Evolutionary conservation across 1,140 invertebrate species (phyloP), one percentile per base, ranked within the genome.

Genomic region (Drosophila tsacasi): DNA sequence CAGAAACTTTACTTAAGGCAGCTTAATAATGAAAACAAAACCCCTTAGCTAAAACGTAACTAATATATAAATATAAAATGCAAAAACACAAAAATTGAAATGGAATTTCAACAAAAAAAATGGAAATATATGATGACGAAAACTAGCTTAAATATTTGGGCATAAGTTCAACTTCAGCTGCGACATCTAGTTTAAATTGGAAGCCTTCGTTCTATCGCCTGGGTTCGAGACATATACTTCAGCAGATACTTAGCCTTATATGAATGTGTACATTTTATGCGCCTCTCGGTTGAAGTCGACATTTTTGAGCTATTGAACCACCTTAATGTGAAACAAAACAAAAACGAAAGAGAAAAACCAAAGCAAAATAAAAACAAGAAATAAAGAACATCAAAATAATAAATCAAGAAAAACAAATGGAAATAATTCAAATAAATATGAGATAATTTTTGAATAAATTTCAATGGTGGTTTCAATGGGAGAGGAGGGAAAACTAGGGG

Each of bases 251-350:
- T 84, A 89, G 84, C 77, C 84, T 84, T 87, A 86, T 81, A 81
- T 49, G 44, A 59, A 76, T 81, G 59, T 76, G 72, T 87, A 78
- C 71, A 87, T 54, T 82, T 79, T 83, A 66, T 78, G 82, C 82
- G 76, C 84, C 59, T 76, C 69, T 87, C 64, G 69, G 78, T 87
- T 84, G 79, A 87, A 71, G 78, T 71, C 78, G 79, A 59, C 79
- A 81, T 72, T 87, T 83, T 87, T 84, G 84, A 87, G 84, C 84
- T 87, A 87, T 76, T 76, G 85, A 87, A 90, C 84, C 84, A 87
- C 84, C 84, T 87, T 84, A 87, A 84, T 89, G 85, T 87, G 69
- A 90, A 87, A 87, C 84, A 79, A 80, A 72, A 69, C 46, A 42
- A 42, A 66, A 39, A 69, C 35, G 44, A 37, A 79, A 64, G 2